phyloP scores from a whole-genome alignment of 2,888 invertebrate species.

The Mycalesis mineus region DNA sequence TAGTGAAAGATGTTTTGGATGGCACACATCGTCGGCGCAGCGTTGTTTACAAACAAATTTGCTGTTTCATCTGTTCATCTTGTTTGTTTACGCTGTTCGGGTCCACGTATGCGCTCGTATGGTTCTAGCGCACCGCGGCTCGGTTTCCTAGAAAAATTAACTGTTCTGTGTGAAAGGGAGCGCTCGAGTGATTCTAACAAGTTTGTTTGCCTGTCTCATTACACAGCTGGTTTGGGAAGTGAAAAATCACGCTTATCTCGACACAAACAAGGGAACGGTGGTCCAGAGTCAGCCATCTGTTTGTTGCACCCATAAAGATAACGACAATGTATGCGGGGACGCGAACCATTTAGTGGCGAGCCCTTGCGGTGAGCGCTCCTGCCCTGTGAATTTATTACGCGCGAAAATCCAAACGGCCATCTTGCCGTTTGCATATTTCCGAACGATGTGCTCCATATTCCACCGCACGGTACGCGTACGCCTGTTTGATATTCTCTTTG shows the following conservation, averaged over 20 bases:
- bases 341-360: slow-evolving; percentile 64
- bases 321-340: slow-evolving; percentile 66
- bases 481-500: slow-evolving; percentile 68
- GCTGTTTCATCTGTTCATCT: slow-evolving; percentile 27
- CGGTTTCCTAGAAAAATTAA: slow-evolving; percentile 61
- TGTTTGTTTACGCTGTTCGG: slow-evolving; percentile 31
- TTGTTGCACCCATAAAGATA: slow-evolving; percentile 78
- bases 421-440: slow-evolving; percentile 59
- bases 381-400: slow-evolving; percentile 52
- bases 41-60: slow-evolving; percentile 67
- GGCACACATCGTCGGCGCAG: slow-evolving; percentile 40
- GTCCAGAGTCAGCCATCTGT: slow-evolving; percentile 70
- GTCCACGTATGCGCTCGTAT: slow-evolving; percentile 22
- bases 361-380: slow-evolving; percentile 58
- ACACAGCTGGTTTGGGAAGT: slow-evolving; percentile 71
- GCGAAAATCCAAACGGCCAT: slow-evolving; percentile 69
- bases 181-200: slow-evolving; percentile 56
- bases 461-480: slow-evolving; percentile 67
- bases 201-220: slow-evolving; percentile 66
- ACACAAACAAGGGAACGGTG: slow-evolving; percentile 64
- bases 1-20: slow-evolving; percentile 43
- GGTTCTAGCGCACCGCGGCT: slow-evolving; percentile 26
- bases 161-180: slow-evolving; percentile 53
- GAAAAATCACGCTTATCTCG: slow-evolving; percentile 76
- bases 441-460: slow-evolving; percentile 75